phyloP scores from a whole-genome alignment of 2,113 vertebrate species.

The Notiomystis cincta region DNA sequence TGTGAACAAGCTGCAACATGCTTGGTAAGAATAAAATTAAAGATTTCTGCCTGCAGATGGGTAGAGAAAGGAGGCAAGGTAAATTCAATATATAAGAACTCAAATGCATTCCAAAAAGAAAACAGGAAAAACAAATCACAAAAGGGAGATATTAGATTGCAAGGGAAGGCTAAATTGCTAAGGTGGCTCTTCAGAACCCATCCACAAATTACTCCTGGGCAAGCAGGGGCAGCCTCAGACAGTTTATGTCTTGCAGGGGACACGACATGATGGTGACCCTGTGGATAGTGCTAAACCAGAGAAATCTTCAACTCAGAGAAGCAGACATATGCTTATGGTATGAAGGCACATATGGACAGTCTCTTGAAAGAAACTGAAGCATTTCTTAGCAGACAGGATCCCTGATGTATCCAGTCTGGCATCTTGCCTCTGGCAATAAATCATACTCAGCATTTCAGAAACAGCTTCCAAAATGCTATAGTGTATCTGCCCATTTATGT shows the following conservation, averaged over 20 bases:
- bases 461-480: background rate
- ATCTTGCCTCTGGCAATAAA: conserved; percentile 16
- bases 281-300: background rate
- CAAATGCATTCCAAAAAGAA: background rate
- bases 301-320: background rate
- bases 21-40: background rate
- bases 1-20: background rate
- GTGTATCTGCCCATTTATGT: background rate
- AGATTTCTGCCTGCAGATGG: background rate
- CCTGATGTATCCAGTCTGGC: conserved; percentile 14
- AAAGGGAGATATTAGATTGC: background rate
- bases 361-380: background rate
- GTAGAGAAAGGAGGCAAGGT: background rate
- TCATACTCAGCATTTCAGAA: background rate
- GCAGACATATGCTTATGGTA: background rate
- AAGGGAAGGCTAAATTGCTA: background rate
- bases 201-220: background rate
- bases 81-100: background rate
- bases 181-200: background rate
- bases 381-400: conserved; percentile 22
- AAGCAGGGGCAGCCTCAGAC: background rate
- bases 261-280: background rate
- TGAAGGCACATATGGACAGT: background rate
- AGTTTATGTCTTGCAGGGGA: background rate
- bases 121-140: background rate